Conservation (phyloP, 1,140 invertebrate species). For the Amphibalanus amphitrite region DNA sequence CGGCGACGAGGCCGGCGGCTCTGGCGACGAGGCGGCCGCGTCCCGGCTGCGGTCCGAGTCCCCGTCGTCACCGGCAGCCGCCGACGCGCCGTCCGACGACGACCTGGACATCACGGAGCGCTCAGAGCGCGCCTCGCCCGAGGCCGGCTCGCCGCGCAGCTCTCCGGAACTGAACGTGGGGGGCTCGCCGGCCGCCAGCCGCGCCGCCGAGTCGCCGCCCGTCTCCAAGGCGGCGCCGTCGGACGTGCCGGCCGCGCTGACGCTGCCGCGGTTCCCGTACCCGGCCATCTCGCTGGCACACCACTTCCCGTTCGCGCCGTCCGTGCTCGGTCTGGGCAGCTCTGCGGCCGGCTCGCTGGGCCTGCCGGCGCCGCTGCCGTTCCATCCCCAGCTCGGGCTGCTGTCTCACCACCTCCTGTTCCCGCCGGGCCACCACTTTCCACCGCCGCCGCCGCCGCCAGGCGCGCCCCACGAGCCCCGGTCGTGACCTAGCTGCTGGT, state of each 20-base stretch:
- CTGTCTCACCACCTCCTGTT: not conserved
- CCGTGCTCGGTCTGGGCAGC: not conserved
- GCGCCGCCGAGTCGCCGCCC: not conserved
- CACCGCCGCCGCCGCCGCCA: no score
- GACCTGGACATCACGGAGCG: not conserved
- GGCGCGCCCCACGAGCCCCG: not conserved
- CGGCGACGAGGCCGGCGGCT: not conserved
- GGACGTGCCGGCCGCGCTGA: not conserved
- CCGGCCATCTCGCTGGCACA: not conserved
- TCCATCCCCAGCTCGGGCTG: not conserved
- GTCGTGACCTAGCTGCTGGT: not conserved
- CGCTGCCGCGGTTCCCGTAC: not conserved
- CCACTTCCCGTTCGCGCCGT: not conserved
- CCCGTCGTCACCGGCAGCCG: not conserved
- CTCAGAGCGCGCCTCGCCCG: not conserved
- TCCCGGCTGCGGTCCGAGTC: not conserved
- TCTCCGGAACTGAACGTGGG: not conserved
- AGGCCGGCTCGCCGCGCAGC: not conserved
- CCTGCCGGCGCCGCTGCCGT: not conserved
- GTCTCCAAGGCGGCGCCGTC: not conserved
- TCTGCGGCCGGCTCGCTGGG: not conserved
- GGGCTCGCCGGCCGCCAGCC: not conserved
- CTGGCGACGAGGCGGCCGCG: not conserved
- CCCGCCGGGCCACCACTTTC: not conserved
- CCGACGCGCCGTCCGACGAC: not conserved